These are phyloP conservation scores for Drosophila melanosoma DNA, from an alignment of 2,888 invertebrate species.

Conservation along the genomic window DNA sequence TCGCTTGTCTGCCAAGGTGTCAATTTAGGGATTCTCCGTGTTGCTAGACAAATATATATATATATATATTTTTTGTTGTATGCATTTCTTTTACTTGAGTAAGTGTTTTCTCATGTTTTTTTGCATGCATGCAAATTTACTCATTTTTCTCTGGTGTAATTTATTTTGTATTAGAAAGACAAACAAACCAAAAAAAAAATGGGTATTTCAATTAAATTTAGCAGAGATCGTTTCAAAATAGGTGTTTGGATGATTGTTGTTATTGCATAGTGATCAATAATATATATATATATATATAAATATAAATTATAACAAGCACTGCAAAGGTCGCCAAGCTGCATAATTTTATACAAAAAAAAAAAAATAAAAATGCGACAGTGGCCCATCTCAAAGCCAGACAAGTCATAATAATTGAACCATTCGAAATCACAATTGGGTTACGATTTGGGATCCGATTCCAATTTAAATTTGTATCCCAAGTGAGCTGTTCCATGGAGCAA, in stretches of 20 bases:
- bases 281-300: not conserved
- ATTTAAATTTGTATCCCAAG: slow-evolving; percentile 31
- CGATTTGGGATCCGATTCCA: slow-evolving; percentile 15
- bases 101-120: not conserved
- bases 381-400: slow-evolving; percentile 14
- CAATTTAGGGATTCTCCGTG: slow-evolving; percentile 44
- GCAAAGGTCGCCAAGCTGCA: not conserved
- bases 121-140: not conserved
- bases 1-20: slow-evolving; percentile 1
- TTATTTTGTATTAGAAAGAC: not conserved
- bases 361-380: not conserved
- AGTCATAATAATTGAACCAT: slow-evolving; percentile 23
- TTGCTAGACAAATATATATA: not conserved
- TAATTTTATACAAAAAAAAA: not conserved
- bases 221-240: not conserved
- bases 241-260: not conserved
- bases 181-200: slow-evolving; percentile 4
- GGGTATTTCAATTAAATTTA: not conserved
- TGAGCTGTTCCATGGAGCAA: slow-evolving; percentile 15
- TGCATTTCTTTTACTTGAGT: not conserved
- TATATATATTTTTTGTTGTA: no score
- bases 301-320: not conserved
- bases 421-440: slow-evolving; percentile 5
- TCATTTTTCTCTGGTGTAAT: not conserved
- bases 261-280: not conserved